phyloP scores from a whole-genome alignment of 2,113 vertebrate species.

The Nothocercus nigrocapillus region DNA sequence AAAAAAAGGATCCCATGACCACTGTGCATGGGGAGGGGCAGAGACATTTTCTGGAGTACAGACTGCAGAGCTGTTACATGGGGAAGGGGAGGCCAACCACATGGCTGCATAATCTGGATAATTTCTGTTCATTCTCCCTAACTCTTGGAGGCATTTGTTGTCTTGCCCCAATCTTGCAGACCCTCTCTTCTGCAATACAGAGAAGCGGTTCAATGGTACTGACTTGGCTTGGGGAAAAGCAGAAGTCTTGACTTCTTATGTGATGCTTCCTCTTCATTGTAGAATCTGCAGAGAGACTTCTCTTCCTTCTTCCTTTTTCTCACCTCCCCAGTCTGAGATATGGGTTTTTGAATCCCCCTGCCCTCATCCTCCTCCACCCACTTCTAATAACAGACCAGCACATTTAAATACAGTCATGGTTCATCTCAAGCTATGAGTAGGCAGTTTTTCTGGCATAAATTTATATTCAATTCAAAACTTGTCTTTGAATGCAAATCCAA shows the following conservation, averaged over 20 bases:
- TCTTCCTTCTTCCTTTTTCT: neutral
- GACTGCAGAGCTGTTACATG: neutral
- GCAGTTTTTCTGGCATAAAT: neutral
- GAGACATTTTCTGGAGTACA: neutral
- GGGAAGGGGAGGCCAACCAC: neutral
- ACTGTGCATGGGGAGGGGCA: neutral
- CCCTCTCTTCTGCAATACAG: neutral
- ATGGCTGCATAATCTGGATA: neutral
- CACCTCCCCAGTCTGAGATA: neutral
- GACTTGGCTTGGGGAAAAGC: neutral
- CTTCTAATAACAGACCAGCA: neutral
- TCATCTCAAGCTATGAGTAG: neutral
- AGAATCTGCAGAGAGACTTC: neutral
- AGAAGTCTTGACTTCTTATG: neutral
- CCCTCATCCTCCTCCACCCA: accelerated
- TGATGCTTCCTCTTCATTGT: neutral
- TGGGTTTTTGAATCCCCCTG: neutral
- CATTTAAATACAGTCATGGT: neutral
- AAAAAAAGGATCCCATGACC: neutral
- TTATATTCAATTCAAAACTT: neutral
- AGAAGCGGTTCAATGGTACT: neutral
- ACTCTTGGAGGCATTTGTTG: neutral
- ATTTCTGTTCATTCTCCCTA: neutral
- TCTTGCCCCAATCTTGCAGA: neutral
- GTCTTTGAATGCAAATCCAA: neutral